Evolutionary conservation across 2,888 invertebrate genomes (phyloP).

Genomic region (Anthophora plumipes): DNA sequence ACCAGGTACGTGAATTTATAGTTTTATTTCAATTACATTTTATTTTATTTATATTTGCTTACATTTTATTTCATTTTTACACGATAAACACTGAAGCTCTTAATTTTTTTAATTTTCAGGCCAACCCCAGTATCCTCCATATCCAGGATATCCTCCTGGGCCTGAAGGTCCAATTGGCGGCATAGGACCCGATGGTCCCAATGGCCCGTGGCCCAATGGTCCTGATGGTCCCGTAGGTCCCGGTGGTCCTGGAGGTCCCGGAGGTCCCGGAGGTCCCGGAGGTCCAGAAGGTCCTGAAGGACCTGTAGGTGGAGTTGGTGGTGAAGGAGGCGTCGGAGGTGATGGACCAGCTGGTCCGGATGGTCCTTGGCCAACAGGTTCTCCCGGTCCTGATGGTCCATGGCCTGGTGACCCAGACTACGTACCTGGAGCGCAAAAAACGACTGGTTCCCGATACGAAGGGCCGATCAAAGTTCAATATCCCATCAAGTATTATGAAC

Average conservation of each 20-base stretch:
- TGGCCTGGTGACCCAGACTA: constrained; percentile 83
- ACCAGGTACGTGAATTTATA: constrained; percentile 64
- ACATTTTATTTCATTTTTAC: no score
- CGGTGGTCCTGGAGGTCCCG: constrained; percentile 41
- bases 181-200: constrained; percentile 45
- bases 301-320: constrained; percentile 26
- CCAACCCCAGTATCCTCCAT: constrained; percentile 43
- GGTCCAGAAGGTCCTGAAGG: constrained; percentile 39
- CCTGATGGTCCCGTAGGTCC: constrained; percentile 37
- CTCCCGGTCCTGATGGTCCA: constrained; percentile 80
- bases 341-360: constrained; percentile 55
- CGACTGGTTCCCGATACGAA: constrained; percentile 29
- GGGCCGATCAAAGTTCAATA: constrained; percentile 51
- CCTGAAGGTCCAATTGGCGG: constrained; percentile 34
- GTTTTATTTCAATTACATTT: not conserved
- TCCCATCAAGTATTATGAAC: constrained; percentile 30
- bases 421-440: constrained; percentile 56
- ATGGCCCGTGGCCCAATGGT: constrained; percentile 40
- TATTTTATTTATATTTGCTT: no score
- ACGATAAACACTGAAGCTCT: not conserved
- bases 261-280: constrained; percentile 67
- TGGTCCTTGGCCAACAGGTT: constrained; percentile 78
- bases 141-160: constrained; percentile 44
- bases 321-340: constrained; percentile 69
- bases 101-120: constrained; percentile 60